These are phyloP conservation scores for Nudaria mundana DNA, from an alignment of 2,888 invertebrate genomes.

Conservation along the genomic window DNA sequence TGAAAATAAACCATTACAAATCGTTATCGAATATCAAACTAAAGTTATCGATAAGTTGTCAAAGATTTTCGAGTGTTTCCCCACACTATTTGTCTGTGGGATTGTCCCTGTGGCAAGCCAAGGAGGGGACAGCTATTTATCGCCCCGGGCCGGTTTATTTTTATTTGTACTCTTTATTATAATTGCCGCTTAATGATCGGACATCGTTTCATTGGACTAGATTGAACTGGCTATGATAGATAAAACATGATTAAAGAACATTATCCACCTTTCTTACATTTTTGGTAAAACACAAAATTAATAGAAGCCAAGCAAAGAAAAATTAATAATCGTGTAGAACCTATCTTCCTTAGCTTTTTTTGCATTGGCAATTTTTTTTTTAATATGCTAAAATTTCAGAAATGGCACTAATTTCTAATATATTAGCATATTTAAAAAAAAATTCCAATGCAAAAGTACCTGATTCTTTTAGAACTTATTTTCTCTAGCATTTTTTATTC, in stretches of 20 bases:
- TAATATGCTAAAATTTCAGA: too few species aligned
- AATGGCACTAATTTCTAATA: too few species aligned
- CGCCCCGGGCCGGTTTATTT: constrained; percentile 66
- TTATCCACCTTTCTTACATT: too few species aligned
- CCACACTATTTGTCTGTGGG: constrained; percentile 53
- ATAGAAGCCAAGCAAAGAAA: too few species aligned
- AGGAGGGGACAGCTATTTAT: constrained; percentile 59
- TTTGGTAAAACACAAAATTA: too few species aligned
- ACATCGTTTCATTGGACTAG: constrained; percentile 18
- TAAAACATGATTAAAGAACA: background rate
- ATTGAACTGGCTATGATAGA: constrained; percentile 8
- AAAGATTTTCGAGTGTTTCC: constrained; percentile 15
- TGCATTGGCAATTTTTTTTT: too few species aligned
- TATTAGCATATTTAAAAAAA: too few species aligned
- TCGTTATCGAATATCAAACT: constrained; percentile 30
- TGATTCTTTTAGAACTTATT: too few species aligned
- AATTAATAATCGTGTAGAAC: too few species aligned
- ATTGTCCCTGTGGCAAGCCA: constrained; percentile 54
- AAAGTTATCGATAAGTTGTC: constrained; percentile 44
- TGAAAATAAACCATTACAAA: constrained; percentile 18
- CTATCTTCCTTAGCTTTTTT: too few species aligned
- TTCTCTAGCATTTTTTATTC: too few species aligned
- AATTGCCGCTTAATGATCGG: constrained; percentile 68
- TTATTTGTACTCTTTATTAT: constrained; percentile 63
- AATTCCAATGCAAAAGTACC: too few species aligned